Evolutionary conservation across 2,888 invertebrate species (phyloP).

Genomic region (Lumbricus terrestris): DNA sequence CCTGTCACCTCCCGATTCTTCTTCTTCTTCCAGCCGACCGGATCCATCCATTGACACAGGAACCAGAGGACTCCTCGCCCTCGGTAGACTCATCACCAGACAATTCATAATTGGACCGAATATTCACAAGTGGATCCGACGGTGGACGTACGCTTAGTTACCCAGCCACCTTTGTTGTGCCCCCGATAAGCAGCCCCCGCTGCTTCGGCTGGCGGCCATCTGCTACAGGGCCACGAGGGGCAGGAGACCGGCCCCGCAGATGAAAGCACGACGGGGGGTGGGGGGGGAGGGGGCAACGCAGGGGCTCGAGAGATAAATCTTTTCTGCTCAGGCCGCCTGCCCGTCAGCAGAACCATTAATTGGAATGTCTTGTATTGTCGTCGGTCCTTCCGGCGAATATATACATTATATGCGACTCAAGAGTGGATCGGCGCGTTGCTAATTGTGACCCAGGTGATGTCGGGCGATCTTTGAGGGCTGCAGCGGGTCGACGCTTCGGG

Average conservation of each 20-base stretch:
- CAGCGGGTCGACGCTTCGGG: not conserved
- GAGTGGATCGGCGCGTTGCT: not conserved
- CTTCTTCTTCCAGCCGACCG: not conserved
- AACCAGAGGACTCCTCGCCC: not conserved
- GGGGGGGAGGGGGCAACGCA: not conserved
- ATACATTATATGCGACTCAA: not conserved
- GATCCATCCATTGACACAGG: not conserved
- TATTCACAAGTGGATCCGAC: not conserved
- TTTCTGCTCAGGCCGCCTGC: not conserved
- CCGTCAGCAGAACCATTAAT: not conserved
- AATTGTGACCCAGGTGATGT: not conserved
- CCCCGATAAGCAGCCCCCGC: not conserved
- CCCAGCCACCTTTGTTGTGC: not conserved
- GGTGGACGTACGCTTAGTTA: not conserved
- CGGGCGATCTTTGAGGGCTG: not conserved
- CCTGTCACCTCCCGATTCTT: not conserved
- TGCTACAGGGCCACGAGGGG: not conserved
- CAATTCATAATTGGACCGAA: not conserved
- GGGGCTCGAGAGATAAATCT: not conserved
- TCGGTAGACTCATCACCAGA: not conserved
- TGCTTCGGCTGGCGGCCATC: not conserved
- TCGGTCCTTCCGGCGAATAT: not conserved
- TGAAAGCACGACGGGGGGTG: not conserved
- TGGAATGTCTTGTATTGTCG: constrained; percentile 3
- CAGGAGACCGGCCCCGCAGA: not conserved